Evolutionary conservation across 2,113 vertebrate genomes (phyloP).

Genomic region (Oenanthe oenanthe): DNA sequence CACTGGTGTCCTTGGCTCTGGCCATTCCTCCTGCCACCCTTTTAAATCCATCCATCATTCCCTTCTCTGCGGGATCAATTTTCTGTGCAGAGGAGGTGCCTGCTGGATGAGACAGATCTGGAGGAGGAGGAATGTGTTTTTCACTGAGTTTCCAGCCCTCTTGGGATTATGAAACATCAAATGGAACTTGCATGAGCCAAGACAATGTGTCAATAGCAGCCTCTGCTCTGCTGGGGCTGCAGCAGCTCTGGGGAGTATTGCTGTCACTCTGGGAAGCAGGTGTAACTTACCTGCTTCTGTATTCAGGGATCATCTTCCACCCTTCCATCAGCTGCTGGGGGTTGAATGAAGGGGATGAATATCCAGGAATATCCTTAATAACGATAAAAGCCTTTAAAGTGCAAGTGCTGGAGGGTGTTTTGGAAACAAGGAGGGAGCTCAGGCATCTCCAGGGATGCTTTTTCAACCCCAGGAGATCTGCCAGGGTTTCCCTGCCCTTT

Average conservation of each 20-base stretch:
- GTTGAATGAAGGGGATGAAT: not conserved
- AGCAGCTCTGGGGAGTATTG: not conserved
- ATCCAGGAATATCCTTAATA: not conserved
- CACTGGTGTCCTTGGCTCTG: not conserved
- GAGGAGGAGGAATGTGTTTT: slow-evolving; percentile 14
- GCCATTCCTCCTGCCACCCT: not conserved
- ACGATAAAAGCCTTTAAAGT: not conserved
- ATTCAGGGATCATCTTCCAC: not conserved
- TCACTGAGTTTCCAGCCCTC: not conserved
- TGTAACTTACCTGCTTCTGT: not conserved
- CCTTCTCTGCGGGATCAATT: not conserved
- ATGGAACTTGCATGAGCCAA: not conserved
- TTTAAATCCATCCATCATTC: not conserved
- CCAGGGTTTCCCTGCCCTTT: not conserved
- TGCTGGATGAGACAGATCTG: not conserved
- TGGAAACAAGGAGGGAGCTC: not conserved
- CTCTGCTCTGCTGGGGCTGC: not conserved
- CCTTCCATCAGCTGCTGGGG: not conserved
- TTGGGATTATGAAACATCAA: not conserved
- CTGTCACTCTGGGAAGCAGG: not conserved
- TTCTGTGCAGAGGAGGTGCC: not conserved
- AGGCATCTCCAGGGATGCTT: not conserved
- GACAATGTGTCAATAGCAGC: not conserved
- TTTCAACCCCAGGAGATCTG: not conserved
- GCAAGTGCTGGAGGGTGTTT: not conserved